Evolutionary conservation across 2,113 vertebrate species (phyloP), one percentile per base, ranked within the genome.

Genomic region (Carollia perspicillata): DNA sequence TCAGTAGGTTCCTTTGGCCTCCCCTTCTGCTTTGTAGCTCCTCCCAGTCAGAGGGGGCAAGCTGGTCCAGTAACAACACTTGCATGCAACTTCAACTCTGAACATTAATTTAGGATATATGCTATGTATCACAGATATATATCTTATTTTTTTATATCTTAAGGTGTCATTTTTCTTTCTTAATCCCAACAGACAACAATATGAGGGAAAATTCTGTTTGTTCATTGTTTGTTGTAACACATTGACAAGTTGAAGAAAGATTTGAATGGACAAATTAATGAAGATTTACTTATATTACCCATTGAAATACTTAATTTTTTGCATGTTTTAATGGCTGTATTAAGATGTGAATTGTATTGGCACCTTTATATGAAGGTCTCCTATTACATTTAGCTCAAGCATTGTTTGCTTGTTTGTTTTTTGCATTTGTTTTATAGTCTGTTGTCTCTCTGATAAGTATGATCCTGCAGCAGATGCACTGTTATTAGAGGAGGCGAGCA

Each of bases 321-420:
- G 11, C 37, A 35, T 90, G 23, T 49, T 93, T 35, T 92, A 93
- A 68, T 96, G 22, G 35, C 42, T 88, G 13, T 77, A 92, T 94
- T 95, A 96, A 95, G 91, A 94, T 85, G 71, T 35, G 37, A 66
- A 89, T 94, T 96, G 84, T 93, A 95, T 94, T 96, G 72, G 30
- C 33, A 93, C 9, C 17, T 97, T 94, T 92, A 86, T 97, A 94
- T 93, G 40, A 96, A 89, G 90, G 90, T 71, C 16, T 77, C 83
- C 47, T 68, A 77, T 93, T 90, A 91, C 94, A 96, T 96, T 94
- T 75, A 95, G 69, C 20, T 93, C 58, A 71, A 78, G 49, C 47
- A 40, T 12, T 95, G 47, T 0, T 11, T 69, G 16, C 20, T 60
- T 60, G 23, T 28, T 26, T 26, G 8, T 35, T 20, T 40, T 88